phyloP scores from a whole-genome alignment of 2,888 invertebrate genomes.

The Chromoteleia sp. region DNA sequence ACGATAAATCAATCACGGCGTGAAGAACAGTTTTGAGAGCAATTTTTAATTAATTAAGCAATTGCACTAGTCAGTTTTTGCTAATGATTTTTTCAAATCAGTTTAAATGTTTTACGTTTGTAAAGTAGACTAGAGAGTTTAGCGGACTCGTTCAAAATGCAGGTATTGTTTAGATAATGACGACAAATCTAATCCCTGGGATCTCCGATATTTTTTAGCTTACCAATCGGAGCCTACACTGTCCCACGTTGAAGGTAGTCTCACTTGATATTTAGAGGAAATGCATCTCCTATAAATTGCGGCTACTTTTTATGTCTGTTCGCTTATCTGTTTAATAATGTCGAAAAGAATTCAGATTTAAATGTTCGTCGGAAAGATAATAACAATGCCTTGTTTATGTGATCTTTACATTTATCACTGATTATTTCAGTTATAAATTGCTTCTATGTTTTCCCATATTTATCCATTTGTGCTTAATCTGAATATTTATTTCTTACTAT shows the following conservation, averaged over 20 bases:
- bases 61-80: conserved; percentile 37
- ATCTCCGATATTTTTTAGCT: conserved; percentile 82
- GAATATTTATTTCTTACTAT: not conserved
- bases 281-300: conserved; percentile 77
- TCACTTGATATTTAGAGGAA: conserved; percentile 75
- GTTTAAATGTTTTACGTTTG: conserved; percentile 14
- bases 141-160: conserved; percentile 72
- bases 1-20: conserved; percentile 2
- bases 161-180: conserved; percentile 68
- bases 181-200: conserved; percentile 80
- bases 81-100: conserved; percentile 13
- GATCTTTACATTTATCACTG: conserved; percentile 7
- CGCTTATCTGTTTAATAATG: conserved; percentile 84
- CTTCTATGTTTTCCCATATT: conserved; percentile 10
- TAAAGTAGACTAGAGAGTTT: conserved; percentile 63
- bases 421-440: not conserved
- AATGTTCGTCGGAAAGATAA: conserved; percentile 10
- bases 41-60: conserved; percentile 12
- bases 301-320: conserved; percentile 78
- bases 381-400: conserved; percentile 19
- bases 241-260: conserved; percentile 82
- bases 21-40: not conserved
- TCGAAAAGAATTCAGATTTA: conserved; percentile 1
- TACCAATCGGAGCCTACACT: conserved; percentile 84
- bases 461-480: not conserved